Percentiles rank a stretch among this genome's conserved stretches.
Evolutionary conservation across 2,888 invertebrate genomes (phyloP).

Genomic region (Alloscopus bannaensis): DNA sequence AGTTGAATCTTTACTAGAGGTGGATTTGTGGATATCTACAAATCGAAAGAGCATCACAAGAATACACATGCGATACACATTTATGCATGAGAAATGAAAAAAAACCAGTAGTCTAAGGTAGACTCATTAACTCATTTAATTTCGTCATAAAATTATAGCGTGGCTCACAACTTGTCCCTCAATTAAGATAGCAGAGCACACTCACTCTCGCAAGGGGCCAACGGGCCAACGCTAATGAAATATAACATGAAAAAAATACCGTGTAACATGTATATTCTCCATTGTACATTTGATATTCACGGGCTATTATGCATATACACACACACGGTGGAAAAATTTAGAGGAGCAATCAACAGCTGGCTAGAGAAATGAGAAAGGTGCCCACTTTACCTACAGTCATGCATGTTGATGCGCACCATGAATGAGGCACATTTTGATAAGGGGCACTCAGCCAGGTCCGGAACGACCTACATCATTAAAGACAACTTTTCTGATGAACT

Average conservation of each 20-base stretch:
- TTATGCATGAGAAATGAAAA: conserved; percentile 28
- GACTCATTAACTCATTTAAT: conserved; percentile 65
- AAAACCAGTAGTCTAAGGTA: conserved; percentile 64
- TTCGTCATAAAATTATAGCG: conserved; percentile 62
- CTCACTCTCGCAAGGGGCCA: neutral
- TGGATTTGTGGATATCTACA: too few species aligned
- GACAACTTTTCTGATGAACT: neutral
- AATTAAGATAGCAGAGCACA: conserved; percentile 46
- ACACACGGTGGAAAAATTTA: conserved; percentile 8
- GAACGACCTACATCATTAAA: conserved; percentile 14
- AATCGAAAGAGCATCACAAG: too few species aligned
- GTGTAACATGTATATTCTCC: too few species aligned
- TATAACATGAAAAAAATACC: too few species aligned
- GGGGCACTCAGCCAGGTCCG: neutral
- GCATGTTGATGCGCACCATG: neutral
- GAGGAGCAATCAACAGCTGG: conserved; percentile 1
- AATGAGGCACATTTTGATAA: conserved; percentile 6
- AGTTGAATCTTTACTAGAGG: too few species aligned
- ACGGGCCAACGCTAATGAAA: neutral
- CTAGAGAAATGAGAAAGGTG: too few species aligned
- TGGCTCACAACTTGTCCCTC: conserved; percentile 40
- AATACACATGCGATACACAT: too few species aligned
- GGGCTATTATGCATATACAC: neutral
- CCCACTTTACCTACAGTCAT: too few species aligned
- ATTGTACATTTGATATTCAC: neutral